A percentile compares a stretch with the other conserved stretches of the same genome.
Evolutionary conservation across 2,888 invertebrate species (phyloP).

Genomic region (Antheraea assamensis): DNA sequence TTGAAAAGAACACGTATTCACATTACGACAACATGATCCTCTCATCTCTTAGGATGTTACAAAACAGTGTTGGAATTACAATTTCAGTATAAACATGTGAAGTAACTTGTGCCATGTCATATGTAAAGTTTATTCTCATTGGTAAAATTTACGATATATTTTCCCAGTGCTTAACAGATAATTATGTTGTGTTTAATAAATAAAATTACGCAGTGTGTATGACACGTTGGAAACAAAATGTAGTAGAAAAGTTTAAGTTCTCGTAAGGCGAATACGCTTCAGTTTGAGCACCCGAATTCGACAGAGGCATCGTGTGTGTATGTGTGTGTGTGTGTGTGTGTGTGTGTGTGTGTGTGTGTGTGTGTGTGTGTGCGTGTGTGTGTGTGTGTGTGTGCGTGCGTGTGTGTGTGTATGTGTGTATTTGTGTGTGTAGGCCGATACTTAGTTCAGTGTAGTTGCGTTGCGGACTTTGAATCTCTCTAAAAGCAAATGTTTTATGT

Average conservation of each 20-base stretch:
- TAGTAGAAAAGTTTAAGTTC: background rate
- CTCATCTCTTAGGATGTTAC: too few relatives aligned
- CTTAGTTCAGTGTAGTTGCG: background rate
- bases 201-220: background rate
- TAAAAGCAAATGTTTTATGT: background rate
- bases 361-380: slow-evolving; percentile 1
- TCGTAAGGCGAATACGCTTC: background rate
- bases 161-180: background rate
- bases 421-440: background rate
- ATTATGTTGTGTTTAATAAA: background rate
- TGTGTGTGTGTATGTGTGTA: too few relatives aligned
- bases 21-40: background rate
- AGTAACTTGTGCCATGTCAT: background rate
- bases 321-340: background rate
- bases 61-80: background rate
- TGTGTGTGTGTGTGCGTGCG: slow-evolving; percentile 1
- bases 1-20: background rate
- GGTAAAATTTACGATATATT: background rate
- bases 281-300: background rate
- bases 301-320: background rate
- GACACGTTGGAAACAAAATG: too few relatives aligned
- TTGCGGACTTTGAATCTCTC: background rate
- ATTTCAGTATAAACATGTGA: background rate
- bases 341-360: background rate
- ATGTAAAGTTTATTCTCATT: background rate